Evolutionary conservation across 2,888 invertebrate genomes (phyloP).

Genomic region (Drosophila anomalata): DNA sequence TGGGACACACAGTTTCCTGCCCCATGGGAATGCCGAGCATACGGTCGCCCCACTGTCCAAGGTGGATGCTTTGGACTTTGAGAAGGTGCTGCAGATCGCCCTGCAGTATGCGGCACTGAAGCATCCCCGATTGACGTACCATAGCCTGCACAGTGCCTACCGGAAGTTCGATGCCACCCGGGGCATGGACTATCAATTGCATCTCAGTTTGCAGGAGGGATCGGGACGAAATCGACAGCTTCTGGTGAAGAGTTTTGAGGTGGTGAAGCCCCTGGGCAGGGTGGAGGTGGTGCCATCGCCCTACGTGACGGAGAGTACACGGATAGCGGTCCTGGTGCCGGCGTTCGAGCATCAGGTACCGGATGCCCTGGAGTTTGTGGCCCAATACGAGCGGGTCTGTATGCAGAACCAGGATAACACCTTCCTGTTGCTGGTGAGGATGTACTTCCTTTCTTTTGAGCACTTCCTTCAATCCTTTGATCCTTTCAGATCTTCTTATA

Average conservation of each 20-base stretch:
- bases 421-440: conserved; percentile 88
- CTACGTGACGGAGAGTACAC: conserved; percentile 96
- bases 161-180: conserved; percentile 91
- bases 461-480: background rate
- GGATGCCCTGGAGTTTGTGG: conserved; percentile 88
- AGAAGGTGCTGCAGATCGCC: conserved; percentile 85
- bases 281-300: conserved; percentile 96
- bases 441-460: too few relatives aligned
- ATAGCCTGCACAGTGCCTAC: conserved; percentile 89
- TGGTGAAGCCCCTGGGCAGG: conserved; percentile 92
- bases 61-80: conserved; percentile 88
- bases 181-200: conserved; percentile 93
- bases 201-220: conserved; percentile 86
- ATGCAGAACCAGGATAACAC: conserved; percentile 92
- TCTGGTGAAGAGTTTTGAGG: conserved; percentile 88
- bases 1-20: conserved; percentile 91
- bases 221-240: conserved; percentile 46
- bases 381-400: conserved; percentile 89
- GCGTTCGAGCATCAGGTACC: conserved; percentile 86
- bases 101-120: conserved; percentile 85
- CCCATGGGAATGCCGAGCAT: conserved; percentile 92
- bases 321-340: conserved; percentile 91
- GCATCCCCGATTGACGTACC: conserved; percentile 85
- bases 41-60: conserved; percentile 88
- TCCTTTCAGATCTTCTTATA: conserved; percentile 87